Percentiles rank a stretch among this genome's conserved stretches.
Conservation (phyloP, 1,140 invertebrate species). For the Homalodisca vitripennis region DNA sequence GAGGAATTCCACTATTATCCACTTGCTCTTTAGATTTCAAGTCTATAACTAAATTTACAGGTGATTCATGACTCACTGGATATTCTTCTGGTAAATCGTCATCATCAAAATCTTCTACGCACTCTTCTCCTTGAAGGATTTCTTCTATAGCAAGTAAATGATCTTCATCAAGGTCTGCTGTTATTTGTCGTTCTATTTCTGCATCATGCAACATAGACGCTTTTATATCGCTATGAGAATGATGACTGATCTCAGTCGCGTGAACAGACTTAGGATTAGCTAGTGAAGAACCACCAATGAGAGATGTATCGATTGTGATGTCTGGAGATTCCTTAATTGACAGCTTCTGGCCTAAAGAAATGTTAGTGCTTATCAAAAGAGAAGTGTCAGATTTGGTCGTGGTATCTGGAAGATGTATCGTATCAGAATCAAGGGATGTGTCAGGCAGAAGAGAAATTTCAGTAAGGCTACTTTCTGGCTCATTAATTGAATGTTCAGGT, state of each 20-base stretch:
- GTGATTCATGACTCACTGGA: background rate
- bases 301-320: background rate
- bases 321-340: background rate
- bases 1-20: conserved; percentile 5
- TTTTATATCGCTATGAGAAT: too few relatives aligned
- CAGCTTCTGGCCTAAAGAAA: conserved; percentile 14
- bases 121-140: conserved; percentile 23
- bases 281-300: background rate
- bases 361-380: background rate
- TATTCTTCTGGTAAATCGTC: conserved; percentile 22
- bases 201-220: background rate
- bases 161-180: conserved; percentile 13
- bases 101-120: conserved; percentile 6
- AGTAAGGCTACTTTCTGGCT: conserved; percentile 1
- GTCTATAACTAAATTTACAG: conserved; percentile 18
- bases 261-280: background rate
- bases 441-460: conserved; percentile 9
- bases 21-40: conserved; percentile 18
- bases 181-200: conserved; percentile 5
- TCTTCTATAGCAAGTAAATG: conserved; percentile 11
- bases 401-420: conserved; percentile 13
- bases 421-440: conserved; percentile 9
- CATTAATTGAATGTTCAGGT: background rate
- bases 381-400: conserved; percentile 9
- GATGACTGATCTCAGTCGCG: background rate